These are phyloP conservation scores for Chrysogorgia sp. DNA, from an alignment of 92 coral and sea anemone species.

Conservation along the genomic window DNA sequence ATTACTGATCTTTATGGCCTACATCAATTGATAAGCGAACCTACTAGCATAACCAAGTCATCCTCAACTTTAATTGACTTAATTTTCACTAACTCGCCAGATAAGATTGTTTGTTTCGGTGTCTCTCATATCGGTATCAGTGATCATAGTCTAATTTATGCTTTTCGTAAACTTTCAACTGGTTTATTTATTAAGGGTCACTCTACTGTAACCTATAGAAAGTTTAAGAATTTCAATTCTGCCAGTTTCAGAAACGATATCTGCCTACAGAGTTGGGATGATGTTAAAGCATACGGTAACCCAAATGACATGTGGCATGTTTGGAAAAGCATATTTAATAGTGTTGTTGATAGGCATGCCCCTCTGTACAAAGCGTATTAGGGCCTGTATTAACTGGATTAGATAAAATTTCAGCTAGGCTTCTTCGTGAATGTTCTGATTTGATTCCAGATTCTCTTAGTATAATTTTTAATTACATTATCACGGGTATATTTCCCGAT, in stretches of 20 bases:
- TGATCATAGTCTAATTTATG: no score
- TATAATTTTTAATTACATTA: background rate
- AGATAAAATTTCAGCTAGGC: slow-evolving; percentile 7
- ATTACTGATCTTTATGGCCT: slow-evolving; percentile 58
- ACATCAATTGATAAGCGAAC: slow-evolving; percentile 42
- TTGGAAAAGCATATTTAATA: slow-evolving; percentile 51
- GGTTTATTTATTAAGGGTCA: slow-evolving; percentile 51
- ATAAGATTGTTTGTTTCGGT: slow-evolving; percentile 45
- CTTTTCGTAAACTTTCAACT: slow-evolving; percentile 63
- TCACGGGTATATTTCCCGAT: no score
- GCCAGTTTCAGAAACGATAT: slow-evolving; percentile 41
- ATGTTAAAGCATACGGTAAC: slow-evolving; percentile 43
- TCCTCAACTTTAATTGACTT: slow-evolving; percentile 47
- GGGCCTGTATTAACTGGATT: slow-evolving; percentile 3
- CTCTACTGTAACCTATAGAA: slow-evolving; percentile 43
- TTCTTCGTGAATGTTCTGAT: background rate
- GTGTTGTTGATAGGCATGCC: slow-evolving; percentile 53
- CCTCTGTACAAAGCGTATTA: slow-evolving; percentile 38
- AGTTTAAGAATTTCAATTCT: no score
- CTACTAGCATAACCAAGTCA: slow-evolving; percentile 43
- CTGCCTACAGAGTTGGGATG: slow-evolving; percentile 53
- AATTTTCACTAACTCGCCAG: slow-evolving; percentile 43
- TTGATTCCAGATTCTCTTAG: slow-evolving; percentile 4
- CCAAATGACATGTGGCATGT: no score
- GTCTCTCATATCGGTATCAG: no score